Evolutionary conservation across 2,888 invertebrate species (phyloP).

Genomic region (Cecidostiba fungosa): DNA sequence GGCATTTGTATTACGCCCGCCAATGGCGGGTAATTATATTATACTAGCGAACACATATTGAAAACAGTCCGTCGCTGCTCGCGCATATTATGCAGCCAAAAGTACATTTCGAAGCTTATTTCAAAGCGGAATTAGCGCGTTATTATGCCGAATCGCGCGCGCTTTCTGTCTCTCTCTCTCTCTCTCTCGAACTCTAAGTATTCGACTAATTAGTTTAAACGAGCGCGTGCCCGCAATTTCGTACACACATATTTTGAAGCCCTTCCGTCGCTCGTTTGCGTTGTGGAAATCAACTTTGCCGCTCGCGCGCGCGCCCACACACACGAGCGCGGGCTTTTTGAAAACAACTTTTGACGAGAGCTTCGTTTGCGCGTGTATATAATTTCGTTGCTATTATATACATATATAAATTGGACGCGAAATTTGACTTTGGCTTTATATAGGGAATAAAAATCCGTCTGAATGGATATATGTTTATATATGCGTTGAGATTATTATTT

Average conservation of each 20-base stretch:
- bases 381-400: neutral
- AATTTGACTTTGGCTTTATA: neutral
- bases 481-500: no score
- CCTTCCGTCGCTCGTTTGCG: neutral
- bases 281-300: neutral
- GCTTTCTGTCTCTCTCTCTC: neutral
- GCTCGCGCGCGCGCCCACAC: neutral
- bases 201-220: constrained; percentile 59
- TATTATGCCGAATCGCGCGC: constrained; percentile 44
- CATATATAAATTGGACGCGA: neutral
- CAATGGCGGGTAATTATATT: constrained; percentile 39
- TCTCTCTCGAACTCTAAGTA: constrained; percentile 49
- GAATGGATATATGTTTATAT: no score
- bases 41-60: constrained; percentile 32
- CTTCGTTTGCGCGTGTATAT: neutral
- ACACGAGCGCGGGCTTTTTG: constrained; percentile 3
- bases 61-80: neutral
- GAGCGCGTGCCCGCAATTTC: constrained; percentile 33
- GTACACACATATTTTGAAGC: constrained; percentile 6
- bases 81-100: neutral
- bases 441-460: neutral
- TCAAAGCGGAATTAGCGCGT: constrained; percentile 49
- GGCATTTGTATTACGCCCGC: neutral
- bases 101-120: constrained; percentile 52
- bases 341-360: neutral